phyloP scores from a whole-genome alignment of 2,113 vertebrate genomes.

The Poeciliopsis retropinna region DNA sequence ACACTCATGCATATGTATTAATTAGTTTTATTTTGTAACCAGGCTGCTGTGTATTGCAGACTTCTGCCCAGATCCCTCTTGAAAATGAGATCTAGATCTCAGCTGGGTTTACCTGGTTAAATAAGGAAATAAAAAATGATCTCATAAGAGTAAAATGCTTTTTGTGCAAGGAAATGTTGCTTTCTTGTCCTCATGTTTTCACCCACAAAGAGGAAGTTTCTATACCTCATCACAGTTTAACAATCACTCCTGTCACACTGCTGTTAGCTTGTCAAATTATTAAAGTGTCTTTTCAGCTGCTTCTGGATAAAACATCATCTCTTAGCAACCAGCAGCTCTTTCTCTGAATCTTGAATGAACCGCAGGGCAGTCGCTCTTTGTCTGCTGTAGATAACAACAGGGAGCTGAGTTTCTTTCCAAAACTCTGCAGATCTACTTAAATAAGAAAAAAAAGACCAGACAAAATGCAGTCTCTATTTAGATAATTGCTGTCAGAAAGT shows the following conservation, averaged over 20 bases:
- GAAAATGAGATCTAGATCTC: too few relatives aligned
- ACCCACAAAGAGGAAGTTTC: background rate
- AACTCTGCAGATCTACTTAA: background rate
- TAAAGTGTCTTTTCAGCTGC: slow-evolving; percentile 37
- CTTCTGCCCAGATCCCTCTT: too few relatives aligned
- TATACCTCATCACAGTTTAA: slow-evolving; percentile 9
- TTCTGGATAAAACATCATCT: slow-evolving; percentile 43
- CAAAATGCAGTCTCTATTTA: background rate
- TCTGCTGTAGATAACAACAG: background rate
- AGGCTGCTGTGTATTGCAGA: too few relatives aligned
- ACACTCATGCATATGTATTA: too few relatives aligned
- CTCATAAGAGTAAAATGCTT: background rate
- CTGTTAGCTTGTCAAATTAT: slow-evolving; percentile 33
- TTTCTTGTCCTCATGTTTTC: background rate
- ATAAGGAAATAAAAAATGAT: background rate
- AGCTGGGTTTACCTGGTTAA: too few relatives aligned
- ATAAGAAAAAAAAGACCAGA: background rate
- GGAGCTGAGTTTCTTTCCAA: background rate
- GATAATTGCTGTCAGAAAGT: slow-evolving; percentile 9
- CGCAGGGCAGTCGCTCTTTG: background rate
- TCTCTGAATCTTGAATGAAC: slow-evolving; percentile 52
- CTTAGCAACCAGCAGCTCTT: slow-evolving; percentile 74
- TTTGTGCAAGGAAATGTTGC: background rate
- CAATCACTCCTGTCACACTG: background rate
- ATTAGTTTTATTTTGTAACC: too few relatives aligned